Base-by-base conservation (phyloP, 1,140 invertebrate species). In the Pseudomyrmex dendroicus region DNA sequence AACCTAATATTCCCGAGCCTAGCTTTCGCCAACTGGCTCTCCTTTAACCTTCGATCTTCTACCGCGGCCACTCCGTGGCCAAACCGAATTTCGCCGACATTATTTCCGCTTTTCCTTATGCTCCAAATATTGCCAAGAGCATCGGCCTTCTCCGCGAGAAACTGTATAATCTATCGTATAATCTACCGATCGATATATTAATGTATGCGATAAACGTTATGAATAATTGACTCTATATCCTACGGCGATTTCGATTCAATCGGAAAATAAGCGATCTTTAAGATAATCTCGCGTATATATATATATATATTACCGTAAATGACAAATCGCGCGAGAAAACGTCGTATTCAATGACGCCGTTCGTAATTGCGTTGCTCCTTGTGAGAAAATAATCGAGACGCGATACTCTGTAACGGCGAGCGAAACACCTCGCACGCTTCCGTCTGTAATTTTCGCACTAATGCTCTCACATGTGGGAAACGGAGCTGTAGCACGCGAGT, bases 1-100 rank as follows among this genome's bases (percentile, higher is more conserved):
- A 89, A 84, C 72, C 84, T 89, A 89, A 89, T 89, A 89, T 85
- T 78, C 76, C 64, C 62, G 73, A 25, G 72, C 73, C 68, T 73
- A 73, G 70, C 72, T 52, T 35, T 50, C 80, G 80, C 52, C 9
- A 44, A 61, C 66, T 83, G 78, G 46, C 80, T 52, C 84, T 73
- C 25, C 57, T 78, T 83, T 62, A 54, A 80, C 56, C 57, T 76
- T 72, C 84, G 59, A 74, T 73, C 61, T 82, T 4, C 44, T 12
- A 50, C 46, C 44, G 52, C 54, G 15, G 56, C 44, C 22, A 17
- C 52, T 57, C 46, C 1, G 22, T 48, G 57, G 25, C 5, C 35
- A 44, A 73, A 22, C 70, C 25, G 46, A 74, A 64, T 84, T 64
- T 77, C 15, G n/a, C 13, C 17, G 62, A 48, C 17, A 63, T 59